Percentiles rank a stretch among this genome's conserved stretches.
Evolutionary conservation across 2,888 invertebrate species (phyloP).

Genomic region (Lasioglossum morio): DNA sequence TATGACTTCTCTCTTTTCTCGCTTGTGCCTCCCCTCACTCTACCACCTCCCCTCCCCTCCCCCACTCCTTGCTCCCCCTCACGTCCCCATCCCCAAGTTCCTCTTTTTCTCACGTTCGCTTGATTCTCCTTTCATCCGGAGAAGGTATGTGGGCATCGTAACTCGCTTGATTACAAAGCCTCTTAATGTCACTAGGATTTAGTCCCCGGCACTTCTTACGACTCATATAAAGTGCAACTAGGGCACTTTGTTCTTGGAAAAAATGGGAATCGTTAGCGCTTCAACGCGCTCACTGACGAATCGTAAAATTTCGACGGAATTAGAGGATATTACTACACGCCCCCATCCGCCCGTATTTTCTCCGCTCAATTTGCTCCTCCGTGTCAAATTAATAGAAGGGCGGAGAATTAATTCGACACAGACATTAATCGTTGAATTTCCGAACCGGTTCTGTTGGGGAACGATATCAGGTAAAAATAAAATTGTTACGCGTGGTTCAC

Average conservation of each 20-base stretch:
- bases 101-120: conserved; percentile 12
- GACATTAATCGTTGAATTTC: background rate
- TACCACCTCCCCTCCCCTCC: background rate
- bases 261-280: background rate
- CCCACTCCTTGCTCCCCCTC: background rate
- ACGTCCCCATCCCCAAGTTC: background rate
- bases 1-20: conserved; percentile 61
- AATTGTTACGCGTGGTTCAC: background rate
- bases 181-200: conserved; percentile 1
- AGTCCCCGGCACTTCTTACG: background rate
- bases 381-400: background rate
- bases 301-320: background rate
- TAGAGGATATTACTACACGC: background rate
- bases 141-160: conserved; percentile 1
- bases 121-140: conserved; percentile 18
- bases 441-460: background rate
- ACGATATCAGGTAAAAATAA: background rate
- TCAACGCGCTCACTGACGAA: background rate
- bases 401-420: background rate
- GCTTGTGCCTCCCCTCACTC: background rate
- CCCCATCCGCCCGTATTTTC: background rate
- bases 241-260: background rate
- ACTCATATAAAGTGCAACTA: background rate
- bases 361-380: background rate
- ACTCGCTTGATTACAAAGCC: background rate